Conservation (phyloP, 2,113 vertebrate genomes). For the Tricholaema leucomelas region DNA sequence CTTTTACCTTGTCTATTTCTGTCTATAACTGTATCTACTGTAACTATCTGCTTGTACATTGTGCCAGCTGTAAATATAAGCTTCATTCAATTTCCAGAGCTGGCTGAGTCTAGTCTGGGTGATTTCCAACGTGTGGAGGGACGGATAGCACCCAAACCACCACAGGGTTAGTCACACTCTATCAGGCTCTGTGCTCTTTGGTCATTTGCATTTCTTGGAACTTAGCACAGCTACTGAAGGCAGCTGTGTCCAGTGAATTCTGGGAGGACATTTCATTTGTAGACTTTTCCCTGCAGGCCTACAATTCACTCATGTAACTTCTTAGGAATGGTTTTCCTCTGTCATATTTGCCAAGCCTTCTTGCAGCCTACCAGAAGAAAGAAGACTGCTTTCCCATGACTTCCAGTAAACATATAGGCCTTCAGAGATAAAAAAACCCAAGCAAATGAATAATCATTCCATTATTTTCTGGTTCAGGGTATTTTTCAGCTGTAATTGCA, state of each 20-base stretch:
- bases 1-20: no score
- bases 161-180: conserved; percentile 9
- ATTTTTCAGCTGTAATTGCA: background rate
- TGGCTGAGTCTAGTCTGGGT: no score
- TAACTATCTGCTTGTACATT: no score
- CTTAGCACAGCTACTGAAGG: background rate
- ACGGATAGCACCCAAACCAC: no score
- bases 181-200: background rate
- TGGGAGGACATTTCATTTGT: conserved; percentile 1
- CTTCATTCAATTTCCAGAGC: no score
- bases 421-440: background rate
- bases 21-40: no score
- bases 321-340: background rate
- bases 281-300: background rate
- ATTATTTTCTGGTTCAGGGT: background rate
- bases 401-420: background rate
- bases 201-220: conserved; percentile 30
- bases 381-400: background rate
- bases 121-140: no score
- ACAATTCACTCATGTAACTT: background rate
- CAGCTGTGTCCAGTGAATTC: conserved; percentile 7
- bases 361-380: background rate
- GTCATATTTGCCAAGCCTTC: background rate
- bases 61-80: no score
- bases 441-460: background rate